Conservation (phyloP, 1,140 invertebrate genomes). For the Arion vulgaris region DNA sequence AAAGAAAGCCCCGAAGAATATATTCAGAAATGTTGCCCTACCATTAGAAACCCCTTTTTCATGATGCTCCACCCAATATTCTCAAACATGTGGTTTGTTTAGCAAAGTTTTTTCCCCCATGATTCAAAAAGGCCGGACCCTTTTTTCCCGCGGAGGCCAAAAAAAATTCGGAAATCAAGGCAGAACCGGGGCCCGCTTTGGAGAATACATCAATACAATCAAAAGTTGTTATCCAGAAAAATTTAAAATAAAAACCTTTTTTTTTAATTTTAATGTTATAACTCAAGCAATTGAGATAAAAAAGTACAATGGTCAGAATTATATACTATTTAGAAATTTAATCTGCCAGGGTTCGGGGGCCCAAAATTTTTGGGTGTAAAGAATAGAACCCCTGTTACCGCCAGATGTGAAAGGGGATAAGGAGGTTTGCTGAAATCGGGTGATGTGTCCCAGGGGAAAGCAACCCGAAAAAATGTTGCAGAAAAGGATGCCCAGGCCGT, state of each 20-base stretch:
- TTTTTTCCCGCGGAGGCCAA: constrained; percentile 85
- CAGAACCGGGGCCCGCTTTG: constrained; percentile 81
- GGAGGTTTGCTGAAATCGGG: no score
- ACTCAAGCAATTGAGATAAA: no score
- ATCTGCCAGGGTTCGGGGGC: no score
- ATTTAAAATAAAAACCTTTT: constrained; percentile 78
- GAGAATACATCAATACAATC: constrained; percentile 84
- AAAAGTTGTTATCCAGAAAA: constrained; percentile 89
- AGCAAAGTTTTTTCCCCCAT: constrained; percentile 85
- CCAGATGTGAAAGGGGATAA: no score
- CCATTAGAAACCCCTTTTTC: constrained; percentile 82
- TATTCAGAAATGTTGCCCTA: constrained; percentile 82
- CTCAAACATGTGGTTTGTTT: constrained; percentile 86
- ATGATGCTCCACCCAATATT: constrained; percentile 82
- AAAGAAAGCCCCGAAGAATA: constrained; percentile 79
- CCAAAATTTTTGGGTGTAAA: no score
- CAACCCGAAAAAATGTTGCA: no score
- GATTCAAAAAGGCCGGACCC: constrained; percentile 81
- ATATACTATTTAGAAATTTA: no score
- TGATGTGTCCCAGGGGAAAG: no score
- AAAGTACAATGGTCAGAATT: no score
- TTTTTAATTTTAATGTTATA: no score
- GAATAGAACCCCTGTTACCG: no score
- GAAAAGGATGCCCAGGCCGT: no score
- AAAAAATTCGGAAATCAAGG: constrained; percentile 82